Conservation (phyloP, 2,113 vertebrate genomes). For the Cephalopholis sonnerati region DNA sequence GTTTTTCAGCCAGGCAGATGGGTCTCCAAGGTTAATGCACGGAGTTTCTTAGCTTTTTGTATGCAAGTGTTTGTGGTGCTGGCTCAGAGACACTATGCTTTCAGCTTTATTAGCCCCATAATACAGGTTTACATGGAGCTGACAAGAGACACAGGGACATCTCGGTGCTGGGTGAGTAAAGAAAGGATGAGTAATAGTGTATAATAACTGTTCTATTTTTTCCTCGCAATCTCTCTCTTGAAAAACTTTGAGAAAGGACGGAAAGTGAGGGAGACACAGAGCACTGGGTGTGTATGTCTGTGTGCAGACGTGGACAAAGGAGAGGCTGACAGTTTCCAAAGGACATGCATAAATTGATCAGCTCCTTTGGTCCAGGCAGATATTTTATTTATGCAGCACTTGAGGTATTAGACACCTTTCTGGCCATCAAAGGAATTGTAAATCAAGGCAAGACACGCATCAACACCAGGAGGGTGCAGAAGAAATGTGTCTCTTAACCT, state of each 20-base stretch:
- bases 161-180: neutral
- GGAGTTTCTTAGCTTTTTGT: constrained; percentile 7
- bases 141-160: constrained; percentile 1
- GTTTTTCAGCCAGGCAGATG: constrained; percentile 17
- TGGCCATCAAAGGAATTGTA: constrained; percentile 45
- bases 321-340: constrained; percentile 30
- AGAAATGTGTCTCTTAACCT: constrained; percentile 8
- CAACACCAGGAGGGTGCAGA: neutral
- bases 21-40: constrained; percentile 24
- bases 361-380: constrained; percentile 30
- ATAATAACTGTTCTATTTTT: neutral
- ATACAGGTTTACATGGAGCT: constrained; percentile 10
- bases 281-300: constrained; percentile 6
- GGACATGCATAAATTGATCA: constrained; percentile 52
- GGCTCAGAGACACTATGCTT: constrained; percentile 7
- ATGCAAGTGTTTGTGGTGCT: neutral
- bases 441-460: constrained; percentile 41
- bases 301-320: constrained; percentile 1
- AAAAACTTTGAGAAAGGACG: neutral
- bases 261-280: neutral
- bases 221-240: neutral
- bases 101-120: constrained; percentile 26
- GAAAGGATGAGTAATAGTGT: neutral
- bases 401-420: constrained; percentile 42
- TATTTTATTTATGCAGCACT: constrained; percentile 61